Evolutionary conservation across 2,113 vertebrate species (phyloP), one percentile per base, ranked within the genome.

Genomic region (Silurus asotus): DNA sequence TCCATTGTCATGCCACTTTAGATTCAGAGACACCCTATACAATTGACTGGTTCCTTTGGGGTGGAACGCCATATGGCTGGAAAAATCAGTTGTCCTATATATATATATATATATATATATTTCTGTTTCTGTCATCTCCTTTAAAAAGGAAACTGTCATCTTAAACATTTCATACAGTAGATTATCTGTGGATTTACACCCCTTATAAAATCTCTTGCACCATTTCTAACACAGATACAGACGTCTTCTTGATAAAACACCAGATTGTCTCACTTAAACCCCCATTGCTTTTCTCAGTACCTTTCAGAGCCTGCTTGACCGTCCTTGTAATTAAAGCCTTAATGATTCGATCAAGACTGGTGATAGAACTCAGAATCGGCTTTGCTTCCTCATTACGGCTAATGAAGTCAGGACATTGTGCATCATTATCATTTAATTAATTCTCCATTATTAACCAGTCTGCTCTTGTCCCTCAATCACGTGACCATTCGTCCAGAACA

Each of bases 321-420:
- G 67, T 77, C 70, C 58, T 59, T 59, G 56, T 84, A 89, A 84
- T 89, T 88, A n/a, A 64, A 76, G 59, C 25, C 2, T 82, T 82
- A 86, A 87, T 81, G 84, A 91, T 87, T 65, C 90, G 90, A 89
- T 88, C 69, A 84, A 49, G 85, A 82, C 88, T 82, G 84, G 4
- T 86, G 90, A 90, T 86, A 88, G 79, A 84, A 89, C 64, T 84
- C 84, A 90, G 62, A 88, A 85, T 88, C 89, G 89, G 88, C 84
- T 90, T 87, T 37, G 88, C 86, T 86, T 58, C 58, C 48, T 64
- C 72, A 55, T 65, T 91, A 92, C 79, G 28, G 88, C 65, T 83
- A 85, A 87, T 88, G 88, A 84, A 59, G 48, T 56, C 64, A 56
- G 82, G 76, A 83, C 77, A 64, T 80, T 58, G 15, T 45, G 72